Evolutionary conservation across 2,888 invertebrate genomes (phyloP), one percentile per base, ranked within the genome.

Genomic region (Platypus cylindrus): DNA sequence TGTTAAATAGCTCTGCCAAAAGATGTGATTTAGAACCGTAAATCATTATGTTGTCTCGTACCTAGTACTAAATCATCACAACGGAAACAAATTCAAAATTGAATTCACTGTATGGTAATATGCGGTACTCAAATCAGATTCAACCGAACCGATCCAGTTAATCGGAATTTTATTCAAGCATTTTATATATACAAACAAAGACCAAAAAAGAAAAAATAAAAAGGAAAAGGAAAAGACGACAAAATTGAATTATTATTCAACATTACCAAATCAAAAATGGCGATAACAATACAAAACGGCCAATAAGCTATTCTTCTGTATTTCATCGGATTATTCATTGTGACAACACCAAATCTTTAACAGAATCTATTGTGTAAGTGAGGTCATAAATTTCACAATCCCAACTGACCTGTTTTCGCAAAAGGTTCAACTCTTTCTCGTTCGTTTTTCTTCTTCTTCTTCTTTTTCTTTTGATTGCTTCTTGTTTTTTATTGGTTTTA

Each of bases 301-400:
- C 32, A 32, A 37, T 32, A 32, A 17, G 29, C 17, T 26, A n/a
- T n/a, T n/a, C n/a, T n/a, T 29, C 29, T 34, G 22, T 34, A 11
- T 22, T 12, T 30, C 22, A 24, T 32, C 32, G 33, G 33, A 32
- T 36, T 32, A 28, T 36, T 31, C 38, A 32, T 34, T 38, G 30
- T 30, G 23, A 22, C 34, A 30, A 27, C 23, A 32, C 30, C 28
- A 30, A 38, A 34, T 38, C 34, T 34, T 22, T 16, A n/a, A 28
- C 33, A 29, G 22, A 40, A 40, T 40, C 40, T 40, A 37, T 40
- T 40, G 40, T 40, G 30, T 24, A 34, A 33, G 17, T 26, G 16
- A 20, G 37, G 34, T 34, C 37, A 29, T 40, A 40, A 40, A 40
- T 40, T 37, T 34, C 14, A 30, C 39, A 33, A 34, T 37, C 32